Percentiles rank a stretch among this genome's conserved stretches.
Evolutionary conservation across 1,140 invertebrate genomes (phyloP).

Genomic region (Leptopilina boulardi): DNA sequence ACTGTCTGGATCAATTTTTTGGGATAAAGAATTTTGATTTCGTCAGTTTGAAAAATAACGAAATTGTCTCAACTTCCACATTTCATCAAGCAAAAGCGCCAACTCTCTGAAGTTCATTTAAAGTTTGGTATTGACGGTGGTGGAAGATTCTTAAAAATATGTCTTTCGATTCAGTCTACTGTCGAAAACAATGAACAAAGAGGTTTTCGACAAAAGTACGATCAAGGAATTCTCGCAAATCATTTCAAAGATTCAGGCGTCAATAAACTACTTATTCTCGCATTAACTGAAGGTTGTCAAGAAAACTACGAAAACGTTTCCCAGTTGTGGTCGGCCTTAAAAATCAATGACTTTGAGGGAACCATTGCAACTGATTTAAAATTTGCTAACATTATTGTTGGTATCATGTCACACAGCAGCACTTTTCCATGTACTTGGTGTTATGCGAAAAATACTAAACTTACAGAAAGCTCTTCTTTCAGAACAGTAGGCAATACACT

Average conservation of each 20-base stretch:
- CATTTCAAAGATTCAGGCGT: conserved; percentile 44
- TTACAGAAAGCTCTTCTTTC: neutral
- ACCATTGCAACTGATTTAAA: conserved; percentile 39
- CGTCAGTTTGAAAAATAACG: neutral
- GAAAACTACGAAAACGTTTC: conserved; percentile 44
- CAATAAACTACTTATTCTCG: conserved; percentile 41
- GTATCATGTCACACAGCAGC: conserved; percentile 43
- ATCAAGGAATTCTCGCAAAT: conserved; percentile 35
- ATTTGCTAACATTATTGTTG: conserved; percentile 41
- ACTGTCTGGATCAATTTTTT: conserved; percentile 39
- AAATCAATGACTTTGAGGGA: conserved; percentile 35
- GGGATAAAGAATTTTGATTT: neutral
- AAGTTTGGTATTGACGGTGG: conserved; percentile 45
- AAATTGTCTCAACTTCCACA: neutral
- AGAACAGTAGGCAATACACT: conserved; percentile 36
- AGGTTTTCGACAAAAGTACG: conserved; percentile 20
- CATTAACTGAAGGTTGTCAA: conserved; percentile 10
- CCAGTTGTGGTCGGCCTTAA: conserved; percentile 33
- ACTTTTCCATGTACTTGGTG: conserved; percentile 43
- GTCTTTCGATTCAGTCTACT: conserved; percentile 40
- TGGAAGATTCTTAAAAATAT: conserved; percentile 41
- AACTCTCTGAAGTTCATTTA: neutral
- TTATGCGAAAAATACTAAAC: conserved; percentile 31
- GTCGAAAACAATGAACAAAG: neutral
- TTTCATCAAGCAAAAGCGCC: conserved; percentile 20